A percentile compares a stretch with the other conserved stretches of the same genome.
Conservation (phyloP, 2,797 vertebrate genomes). For the Lophotriccus pileatus region DNA sequence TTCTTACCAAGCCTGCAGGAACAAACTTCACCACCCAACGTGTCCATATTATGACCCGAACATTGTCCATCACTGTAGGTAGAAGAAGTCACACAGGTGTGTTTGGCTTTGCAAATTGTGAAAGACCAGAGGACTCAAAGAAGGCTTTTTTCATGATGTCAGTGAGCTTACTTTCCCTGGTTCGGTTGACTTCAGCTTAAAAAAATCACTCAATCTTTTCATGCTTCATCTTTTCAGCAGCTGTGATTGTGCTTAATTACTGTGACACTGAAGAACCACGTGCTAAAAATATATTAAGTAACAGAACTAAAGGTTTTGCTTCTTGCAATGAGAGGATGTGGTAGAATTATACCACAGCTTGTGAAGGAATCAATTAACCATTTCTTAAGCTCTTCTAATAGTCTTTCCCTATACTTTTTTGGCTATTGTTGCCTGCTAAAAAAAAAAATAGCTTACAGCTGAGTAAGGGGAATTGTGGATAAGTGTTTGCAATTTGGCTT, state of each 20-base stretch:
- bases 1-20: background rate
- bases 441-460: slow-evolving; percentile 50
- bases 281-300: background rate
- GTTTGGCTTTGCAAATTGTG: background rate
- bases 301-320: background rate
- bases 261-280: background rate
- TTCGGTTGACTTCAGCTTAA: slow-evolving; percentile 35
- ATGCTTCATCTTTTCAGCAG: background rate
- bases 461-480: slow-evolving; percentile 55
- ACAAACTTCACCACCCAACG: background rate
- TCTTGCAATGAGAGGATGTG: background rate
- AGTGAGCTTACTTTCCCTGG: background rate
- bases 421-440: slow-evolving; percentile 26
- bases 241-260: slow-evolving; percentile 15
- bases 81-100: background rate
- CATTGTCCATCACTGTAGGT: background rate
- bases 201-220: slow-evolving; percentile 10
- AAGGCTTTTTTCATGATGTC: background rate
- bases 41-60: background rate
- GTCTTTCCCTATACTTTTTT: background rate
- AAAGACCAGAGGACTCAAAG: background rate
- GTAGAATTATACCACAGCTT: background rate
- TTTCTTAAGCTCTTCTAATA: background rate
- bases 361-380: background rate
- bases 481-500: slow-evolving; percentile 63